phyloP scores from a whole-genome alignment of 2,797 vertebrate species.

The Muraenolepis orangiensis region DNA sequence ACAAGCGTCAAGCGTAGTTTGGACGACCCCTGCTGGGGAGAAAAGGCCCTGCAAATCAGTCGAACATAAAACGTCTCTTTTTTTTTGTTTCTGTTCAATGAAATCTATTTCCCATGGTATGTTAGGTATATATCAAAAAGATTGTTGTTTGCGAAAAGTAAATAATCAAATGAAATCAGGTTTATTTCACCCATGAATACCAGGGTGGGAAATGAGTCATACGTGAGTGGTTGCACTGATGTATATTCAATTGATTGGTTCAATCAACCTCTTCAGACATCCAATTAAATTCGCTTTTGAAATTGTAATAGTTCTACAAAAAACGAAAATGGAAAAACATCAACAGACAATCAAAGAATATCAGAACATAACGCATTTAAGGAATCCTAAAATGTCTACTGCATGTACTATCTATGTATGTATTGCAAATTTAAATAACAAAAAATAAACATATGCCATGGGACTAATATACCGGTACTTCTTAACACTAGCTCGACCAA shows the following conservation, averaged over 20 bases:
- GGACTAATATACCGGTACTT: not conserved
- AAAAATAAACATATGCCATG: not conserved
- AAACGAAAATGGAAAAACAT: not conserved
- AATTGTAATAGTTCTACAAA: not conserved
- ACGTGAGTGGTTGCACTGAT: not conserved
- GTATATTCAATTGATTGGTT: not conserved
- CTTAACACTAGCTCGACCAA: not conserved
- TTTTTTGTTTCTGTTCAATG: not conserved
- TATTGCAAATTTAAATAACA: no score
- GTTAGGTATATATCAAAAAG: no score
- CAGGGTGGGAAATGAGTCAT: not conserved
- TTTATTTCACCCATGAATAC: not conserved
- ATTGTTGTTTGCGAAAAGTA: not conserved
- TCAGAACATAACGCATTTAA: not conserved
- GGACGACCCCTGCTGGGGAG: not conserved
- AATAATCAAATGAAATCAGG: not conserved
- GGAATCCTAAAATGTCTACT: not conserved
- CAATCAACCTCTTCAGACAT: not conserved
- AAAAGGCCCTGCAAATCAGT: not conserved
- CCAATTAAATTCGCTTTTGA: not conserved
- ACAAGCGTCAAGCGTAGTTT: not conserved
- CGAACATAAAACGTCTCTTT: not conserved
- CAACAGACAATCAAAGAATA: not conserved
- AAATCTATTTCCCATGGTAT: not conserved
- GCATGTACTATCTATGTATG: no score